Percentiles rank a stretch among this genome's conserved stretches.
These are phyloP conservation scores for Melinaea menophilus DNA, from an alignment of 2,888 invertebrate species.

Conservation along the genomic window DNA sequence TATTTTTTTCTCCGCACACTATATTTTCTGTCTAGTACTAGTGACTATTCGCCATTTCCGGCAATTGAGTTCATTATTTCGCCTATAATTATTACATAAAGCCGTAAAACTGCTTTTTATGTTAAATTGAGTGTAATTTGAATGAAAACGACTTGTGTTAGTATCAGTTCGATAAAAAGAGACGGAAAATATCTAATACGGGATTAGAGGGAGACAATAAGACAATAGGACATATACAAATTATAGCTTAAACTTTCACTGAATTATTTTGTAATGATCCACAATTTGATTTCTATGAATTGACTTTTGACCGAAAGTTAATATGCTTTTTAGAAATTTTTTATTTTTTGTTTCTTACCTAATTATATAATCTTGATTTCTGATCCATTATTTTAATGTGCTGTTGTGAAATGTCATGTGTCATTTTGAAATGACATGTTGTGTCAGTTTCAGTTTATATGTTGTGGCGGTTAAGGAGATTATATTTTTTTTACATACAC, in stretches of 20 bases:
- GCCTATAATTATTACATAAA: conserved; percentile 5
- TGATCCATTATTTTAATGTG: not conserved
- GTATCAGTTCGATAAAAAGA: not conserved
- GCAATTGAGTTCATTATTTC: not conserved
- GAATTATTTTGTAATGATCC: conserved; percentile 53
- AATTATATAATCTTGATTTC: conserved; percentile 3
- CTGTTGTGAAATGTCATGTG: not conserved
- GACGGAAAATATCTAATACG: too few species aligned
- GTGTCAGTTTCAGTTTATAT: too few species aligned
- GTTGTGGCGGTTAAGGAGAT: too few species aligned
- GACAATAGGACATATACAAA: not conserved
- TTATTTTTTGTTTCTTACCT: not conserved
- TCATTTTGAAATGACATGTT: not conserved
- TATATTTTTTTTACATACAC: too few species aligned
- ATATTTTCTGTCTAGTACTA: not conserved
- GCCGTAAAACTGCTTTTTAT: conserved; percentile 1
- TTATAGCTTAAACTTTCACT: conserved; percentile 45
- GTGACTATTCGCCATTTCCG: not conserved
- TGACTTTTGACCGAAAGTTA: conserved; percentile 42
- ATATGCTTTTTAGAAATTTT: conserved; percentile 13
- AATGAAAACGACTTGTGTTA: not conserved
- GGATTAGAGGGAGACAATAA: too few species aligned
- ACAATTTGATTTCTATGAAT: conserved; percentile 48
- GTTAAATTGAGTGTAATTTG: not conserved
- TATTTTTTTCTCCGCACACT: not conserved